phyloP scores from a whole-genome alignment of 2,888 invertebrate species.

The Tribolium freemani region DNA sequence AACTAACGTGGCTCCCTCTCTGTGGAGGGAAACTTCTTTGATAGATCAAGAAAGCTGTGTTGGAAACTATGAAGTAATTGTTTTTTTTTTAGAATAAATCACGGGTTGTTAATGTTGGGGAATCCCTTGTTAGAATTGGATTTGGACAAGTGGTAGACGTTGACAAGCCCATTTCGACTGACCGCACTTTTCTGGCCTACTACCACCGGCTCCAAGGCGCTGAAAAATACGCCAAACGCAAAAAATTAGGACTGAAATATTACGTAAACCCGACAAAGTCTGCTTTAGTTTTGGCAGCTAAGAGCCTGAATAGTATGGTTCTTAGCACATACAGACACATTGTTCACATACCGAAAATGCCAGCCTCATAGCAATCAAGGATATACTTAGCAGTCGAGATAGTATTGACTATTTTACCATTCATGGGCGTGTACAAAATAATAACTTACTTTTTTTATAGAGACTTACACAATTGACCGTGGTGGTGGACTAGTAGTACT shows the following conservation, averaged over 20 bases:
- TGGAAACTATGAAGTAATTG: not conserved
- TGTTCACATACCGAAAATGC: constrained; percentile 39
- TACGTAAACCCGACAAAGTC: constrained; percentile 66
- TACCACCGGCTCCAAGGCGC: constrained; percentile 66
- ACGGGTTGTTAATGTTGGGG: constrained; percentile 69
- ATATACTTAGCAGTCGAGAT: constrained; percentile 56
- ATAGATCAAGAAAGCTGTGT: no score
- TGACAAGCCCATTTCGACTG: constrained; percentile 74
- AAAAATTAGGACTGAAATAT: constrained; percentile 70
- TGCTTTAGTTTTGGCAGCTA: constrained; percentile 44
- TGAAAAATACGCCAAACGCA: constrained; percentile 67
- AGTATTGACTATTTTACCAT: constrained; percentile 54
- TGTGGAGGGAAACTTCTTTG: no score
- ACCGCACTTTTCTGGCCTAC: constrained; percentile 64
- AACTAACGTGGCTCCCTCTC: no score
- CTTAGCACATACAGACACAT: constrained; percentile 39
- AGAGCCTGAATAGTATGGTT: constrained; percentile 44
- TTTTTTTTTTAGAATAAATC: constrained; percentile 58
- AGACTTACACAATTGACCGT: constrained; percentile 6
- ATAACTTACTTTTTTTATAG: constrained; percentile 56
- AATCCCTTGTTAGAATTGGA: constrained; percentile 70
- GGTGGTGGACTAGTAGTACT: not conserved
- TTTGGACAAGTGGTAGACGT: constrained; percentile 82
- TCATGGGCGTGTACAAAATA: constrained; percentile 58
- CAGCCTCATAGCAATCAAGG: constrained; percentile 57